Evolutionary conservation across 2,797 vertebrate genomes (phyloP).

Genomic region (Acipenser ruthenus): DNA sequence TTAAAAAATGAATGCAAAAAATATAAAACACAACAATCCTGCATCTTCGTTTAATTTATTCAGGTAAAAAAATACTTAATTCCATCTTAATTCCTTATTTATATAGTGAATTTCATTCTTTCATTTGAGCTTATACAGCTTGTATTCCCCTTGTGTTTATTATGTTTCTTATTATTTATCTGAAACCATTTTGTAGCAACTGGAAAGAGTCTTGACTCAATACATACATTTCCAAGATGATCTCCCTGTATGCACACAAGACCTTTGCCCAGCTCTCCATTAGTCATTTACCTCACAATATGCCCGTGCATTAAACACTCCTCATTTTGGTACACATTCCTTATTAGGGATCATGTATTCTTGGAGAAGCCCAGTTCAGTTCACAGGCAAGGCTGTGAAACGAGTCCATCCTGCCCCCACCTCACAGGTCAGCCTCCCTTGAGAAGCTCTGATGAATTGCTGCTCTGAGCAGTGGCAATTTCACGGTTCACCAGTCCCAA

Average conservation of each 20-base stretch:
- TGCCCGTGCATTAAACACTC: neutral
- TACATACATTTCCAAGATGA: neutral
- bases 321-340: slow-evolving; percentile 10
- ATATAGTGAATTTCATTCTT: too few species aligned
- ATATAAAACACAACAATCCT: too few species aligned
- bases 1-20: too few species aligned
- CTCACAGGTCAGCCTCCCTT: slow-evolving; percentile 15
- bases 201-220: too few species aligned
- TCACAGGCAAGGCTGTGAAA: slow-evolving; percentile 32
- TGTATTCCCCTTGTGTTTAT: too few species aligned
- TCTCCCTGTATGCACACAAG: slow-evolving; percentile 8
- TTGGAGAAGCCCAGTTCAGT: slow-evolving; percentile 37
- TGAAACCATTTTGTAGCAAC: too few species aligned
- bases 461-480: slow-evolving; percentile 36
- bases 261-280: slow-evolving; percentile 9
- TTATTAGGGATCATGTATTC: slow-evolving; percentile 37
- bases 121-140: too few species aligned
- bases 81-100: too few species aligned
- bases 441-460: slow-evolving; percentile 26
- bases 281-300: slow-evolving; percentile 14
- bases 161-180: too few species aligned
- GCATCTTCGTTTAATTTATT: too few species aligned
- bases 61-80: too few species aligned
- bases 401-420: slow-evolving; percentile 30
- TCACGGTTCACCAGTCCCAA: slow-evolving; percentile 34